Conservation (phyloP, 1,140 invertebrate genomes). For the Diachasma alloeum region DNA sequence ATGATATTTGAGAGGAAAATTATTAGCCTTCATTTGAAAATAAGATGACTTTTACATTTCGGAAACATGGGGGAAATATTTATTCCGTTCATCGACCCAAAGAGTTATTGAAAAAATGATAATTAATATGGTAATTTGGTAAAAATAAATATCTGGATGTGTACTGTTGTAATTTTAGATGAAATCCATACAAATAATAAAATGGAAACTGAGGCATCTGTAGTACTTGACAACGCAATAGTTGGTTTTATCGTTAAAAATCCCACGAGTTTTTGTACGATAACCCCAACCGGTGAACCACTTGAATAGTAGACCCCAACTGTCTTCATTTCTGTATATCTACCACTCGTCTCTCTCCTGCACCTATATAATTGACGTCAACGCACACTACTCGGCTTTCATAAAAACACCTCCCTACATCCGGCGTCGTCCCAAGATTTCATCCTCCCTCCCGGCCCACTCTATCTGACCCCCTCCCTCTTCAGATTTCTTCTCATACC, state of each 20-base stretch:
- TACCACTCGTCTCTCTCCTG: slow-evolving; percentile 33
- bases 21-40: neutral
- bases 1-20: neutral
- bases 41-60: neutral
- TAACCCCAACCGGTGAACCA: slow-evolving; percentile 61
- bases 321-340: neutral
- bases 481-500: neutral
- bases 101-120: too few species aligned
- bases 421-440: slow-evolving; percentile 45
- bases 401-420: slow-evolving; percentile 65
- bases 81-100: too few species aligned
- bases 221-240: slow-evolving; percentile 38
- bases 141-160: too few species aligned
- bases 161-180: too few species aligned
- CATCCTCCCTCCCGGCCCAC: too few species aligned
- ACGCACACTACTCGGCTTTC: slow-evolving; percentile 61
- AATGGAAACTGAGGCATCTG: too few species aligned
- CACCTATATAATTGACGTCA: slow-evolving; percentile 65
- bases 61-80: too few species aligned
- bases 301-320: slow-evolving; percentile 39
- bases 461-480: too few species aligned
- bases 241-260: slow-evolving; percentile 47
- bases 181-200: too few species aligned
- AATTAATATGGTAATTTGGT: too few species aligned
- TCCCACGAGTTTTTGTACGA: slow-evolving; percentile 48